These are phyloP conservation scores for Willisornis vidua DNA, from an alignment of 2,113 vertebrate genomes.

Conservation along the genomic window DNA sequence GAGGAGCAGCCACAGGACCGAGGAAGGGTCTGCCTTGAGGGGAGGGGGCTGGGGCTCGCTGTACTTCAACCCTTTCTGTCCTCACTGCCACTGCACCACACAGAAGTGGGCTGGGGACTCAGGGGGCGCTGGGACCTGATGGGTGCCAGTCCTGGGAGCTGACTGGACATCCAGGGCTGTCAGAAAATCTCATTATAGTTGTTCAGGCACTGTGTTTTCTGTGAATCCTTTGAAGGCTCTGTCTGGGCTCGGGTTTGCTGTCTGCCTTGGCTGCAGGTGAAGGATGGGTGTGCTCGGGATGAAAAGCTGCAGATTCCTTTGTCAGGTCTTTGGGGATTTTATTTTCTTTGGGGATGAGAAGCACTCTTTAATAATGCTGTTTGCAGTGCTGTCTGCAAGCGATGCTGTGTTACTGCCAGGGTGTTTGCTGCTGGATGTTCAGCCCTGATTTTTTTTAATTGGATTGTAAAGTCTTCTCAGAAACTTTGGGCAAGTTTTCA, in stretches of 20 bases:
- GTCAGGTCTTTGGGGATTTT: not conserved
- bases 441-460: not conserved
- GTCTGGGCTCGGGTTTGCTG: not conserved
- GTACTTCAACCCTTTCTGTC: rapidly evolving
- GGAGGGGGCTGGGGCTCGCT: rapidly evolving
- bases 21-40: not conserved
- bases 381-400: not conserved
- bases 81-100: rapidly evolving
- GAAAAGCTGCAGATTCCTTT: not conserved
- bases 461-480: not conserved
- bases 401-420: not conserved
- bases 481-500: not conserved
- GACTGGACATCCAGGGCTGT: rapidly evolving
- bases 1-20: not conserved
- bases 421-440: not conserved
- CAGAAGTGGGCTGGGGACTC: not conserved
- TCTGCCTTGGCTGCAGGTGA: not conserved
- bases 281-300: not conserved
- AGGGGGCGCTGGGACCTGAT: not conserved
- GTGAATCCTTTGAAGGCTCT: not conserved
- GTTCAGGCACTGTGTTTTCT: not conserved
- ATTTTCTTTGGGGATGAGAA: not conserved
- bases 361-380: slow-evolving; percentile 5
- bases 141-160: not conserved
- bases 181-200: not conserved